Base-by-base conservation (phyloP, 2,113 vertebrate genomes). In the Hemibagrus wyckioides region DNA sequence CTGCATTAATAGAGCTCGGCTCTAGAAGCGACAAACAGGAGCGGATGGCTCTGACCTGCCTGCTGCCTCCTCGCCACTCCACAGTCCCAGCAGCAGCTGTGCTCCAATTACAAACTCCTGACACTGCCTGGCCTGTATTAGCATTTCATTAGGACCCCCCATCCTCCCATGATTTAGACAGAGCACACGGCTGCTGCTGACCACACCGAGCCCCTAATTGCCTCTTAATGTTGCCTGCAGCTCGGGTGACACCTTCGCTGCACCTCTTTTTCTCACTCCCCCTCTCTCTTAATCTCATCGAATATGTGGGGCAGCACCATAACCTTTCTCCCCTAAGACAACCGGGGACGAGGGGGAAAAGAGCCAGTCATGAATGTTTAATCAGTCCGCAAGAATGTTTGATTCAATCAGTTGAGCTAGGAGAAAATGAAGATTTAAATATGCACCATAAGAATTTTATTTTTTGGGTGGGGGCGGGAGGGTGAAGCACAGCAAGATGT, bases 101-200 rank as follows among this genome's bases (percentile, higher is more conserved):
- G 94, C 93, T 94, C 95, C 95, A 96, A 95, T 96, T 96, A 96
- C 94, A 95, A 93, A 94, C 93, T 90, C 93, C 92, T 94, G 95
- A 96, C 94, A 94, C 89, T 94, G 86, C 89, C 92, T 94, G 94
- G 92, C 95, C 95, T 90, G 93, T 93, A 95, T 96, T 96, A 95
- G 94, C 95, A 96, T 96, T 95, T 94, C 94, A 95, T 95, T 95
- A 95, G 94, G 92, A 93, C 94, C 92, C 93, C 91, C 91, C 91
- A 86, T 88, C 89, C 87, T 90, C 85, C 82, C 28, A 82, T 90
- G 88, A 90, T 91, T 88, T 88, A 90, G 88, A 92, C 88, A 84
- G 90, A 87, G 82, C 75, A 36, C 83, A 61, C 59, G 73, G 67
- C 63, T 86, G 89, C 87, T 57, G 82, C 80, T 91, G 92, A 91